Percentiles rank a stretch among this genome's conserved stretches.
Conservation (phyloP, 2,113 vertebrate genomes). For the Echinops telfairi region DNA sequence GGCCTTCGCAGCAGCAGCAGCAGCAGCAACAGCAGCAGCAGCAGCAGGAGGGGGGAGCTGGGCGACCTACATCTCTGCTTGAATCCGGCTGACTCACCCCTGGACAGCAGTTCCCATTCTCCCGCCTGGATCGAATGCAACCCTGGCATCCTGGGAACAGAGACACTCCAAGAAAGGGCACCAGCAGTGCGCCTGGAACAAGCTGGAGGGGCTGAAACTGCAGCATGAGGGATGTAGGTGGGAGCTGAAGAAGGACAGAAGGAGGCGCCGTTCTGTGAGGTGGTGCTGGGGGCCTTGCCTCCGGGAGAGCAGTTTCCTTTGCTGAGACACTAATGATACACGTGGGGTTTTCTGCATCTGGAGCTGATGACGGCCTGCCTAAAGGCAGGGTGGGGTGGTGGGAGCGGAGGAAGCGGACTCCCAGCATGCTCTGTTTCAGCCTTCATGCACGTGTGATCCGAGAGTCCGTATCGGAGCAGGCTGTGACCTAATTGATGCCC, state of each 20-base stretch:
- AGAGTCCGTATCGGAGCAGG: no score
- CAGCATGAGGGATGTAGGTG: neutral
- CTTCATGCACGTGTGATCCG: neutral
- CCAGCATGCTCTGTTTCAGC: neutral
- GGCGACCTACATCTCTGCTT: slow-evolving; percentile 76
- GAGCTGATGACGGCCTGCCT: fast-evolving
- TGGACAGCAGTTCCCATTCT: slow-evolving; percentile 63
- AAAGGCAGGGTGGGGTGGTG: neutral
- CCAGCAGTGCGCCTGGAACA: neutral
- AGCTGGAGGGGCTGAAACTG: neutral
- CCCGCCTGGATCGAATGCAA: slow-evolving; percentile 34
- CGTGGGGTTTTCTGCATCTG: neutral
- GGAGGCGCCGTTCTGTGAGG: neutral
- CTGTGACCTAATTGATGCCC: neutral
- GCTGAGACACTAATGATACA: neutral
- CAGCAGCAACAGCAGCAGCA: neutral
- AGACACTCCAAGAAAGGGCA: slow-evolving; percentile 19
- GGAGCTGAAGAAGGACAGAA: neutral
- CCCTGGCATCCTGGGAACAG: slow-evolving; percentile 51
- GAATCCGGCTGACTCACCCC: slow-evolving; percentile 81
- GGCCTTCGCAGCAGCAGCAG: neutral
- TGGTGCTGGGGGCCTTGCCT: neutral
- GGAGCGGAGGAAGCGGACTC: neutral
- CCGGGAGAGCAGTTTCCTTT: neutral
- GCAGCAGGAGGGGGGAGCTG: slow-evolving; percentile 59